Conservation (phyloP, 2,888 invertebrate species). For the Alcis repandata region DNA sequence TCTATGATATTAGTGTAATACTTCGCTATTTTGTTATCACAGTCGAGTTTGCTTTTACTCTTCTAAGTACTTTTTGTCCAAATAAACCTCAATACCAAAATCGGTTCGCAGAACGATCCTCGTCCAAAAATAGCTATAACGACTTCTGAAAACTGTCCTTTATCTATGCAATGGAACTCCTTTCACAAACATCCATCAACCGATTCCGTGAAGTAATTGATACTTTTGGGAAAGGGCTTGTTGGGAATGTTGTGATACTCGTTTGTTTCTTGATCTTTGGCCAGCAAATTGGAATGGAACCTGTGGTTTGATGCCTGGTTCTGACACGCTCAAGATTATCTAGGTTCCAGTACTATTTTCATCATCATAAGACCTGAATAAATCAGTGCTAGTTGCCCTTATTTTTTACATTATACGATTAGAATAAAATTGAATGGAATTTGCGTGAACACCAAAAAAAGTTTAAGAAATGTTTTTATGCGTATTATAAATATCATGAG, state of each 20-base stretch:
- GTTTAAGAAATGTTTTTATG: too few relatives aligned
- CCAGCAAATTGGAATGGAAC: neutral
- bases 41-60: neutral
- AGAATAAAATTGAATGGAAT: too few relatives aligned
- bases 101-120: constrained; percentile 5
- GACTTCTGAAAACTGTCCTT: constrained; percentile 13
- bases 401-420: too few relatives aligned
- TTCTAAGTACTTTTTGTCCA: neutral
- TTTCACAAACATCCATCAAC: constrained; percentile 25
- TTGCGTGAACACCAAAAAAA: too few relatives aligned
- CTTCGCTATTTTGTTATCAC: too few relatives aligned
- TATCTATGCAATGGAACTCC: constrained; percentile 10
- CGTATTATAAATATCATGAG: too few relatives aligned
- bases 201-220: constrained; percentile 12
- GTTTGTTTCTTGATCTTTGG: neutral
- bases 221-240: constrained; percentile 4
- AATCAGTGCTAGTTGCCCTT: too few relatives aligned
- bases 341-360: too few relatives aligned
- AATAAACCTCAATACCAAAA: neutral
- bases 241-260: neutral
- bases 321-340: too few relatives aligned
- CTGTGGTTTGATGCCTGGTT: too few relatives aligned
- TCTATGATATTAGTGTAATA: too few relatives aligned
- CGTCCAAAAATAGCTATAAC: constrained; percentile 12
- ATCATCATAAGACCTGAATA: too few relatives aligned